Evolutionary conservation across 2,888 invertebrate species (phyloP).

Genomic region (Doris montereyensis): DNA sequence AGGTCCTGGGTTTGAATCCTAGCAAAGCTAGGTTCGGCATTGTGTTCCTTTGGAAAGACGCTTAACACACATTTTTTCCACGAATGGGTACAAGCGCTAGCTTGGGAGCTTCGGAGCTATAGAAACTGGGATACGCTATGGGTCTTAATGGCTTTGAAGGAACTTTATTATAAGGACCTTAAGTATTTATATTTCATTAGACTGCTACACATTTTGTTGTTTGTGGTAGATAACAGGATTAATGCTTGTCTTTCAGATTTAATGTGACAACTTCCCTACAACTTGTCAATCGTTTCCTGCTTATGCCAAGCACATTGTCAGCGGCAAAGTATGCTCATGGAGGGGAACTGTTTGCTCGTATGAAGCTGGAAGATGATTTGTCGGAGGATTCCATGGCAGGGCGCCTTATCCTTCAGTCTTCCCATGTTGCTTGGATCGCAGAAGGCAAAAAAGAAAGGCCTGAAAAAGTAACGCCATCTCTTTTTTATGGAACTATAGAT

Average conservation of each 20-base stretch:
- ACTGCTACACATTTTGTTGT: no score
- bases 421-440: slow-evolving; percentile 80
- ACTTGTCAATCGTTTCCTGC: slow-evolving; percentile 80
- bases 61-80: no score
- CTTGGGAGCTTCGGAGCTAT: no score
- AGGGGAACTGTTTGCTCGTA: slow-evolving; percentile 84
- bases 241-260: slow-evolving; percentile 73
- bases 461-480: slow-evolving; percentile 49
- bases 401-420: slow-evolving; percentile 83
- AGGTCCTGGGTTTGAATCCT: no score
- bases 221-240: not conserved
- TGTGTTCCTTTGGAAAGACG: no score
- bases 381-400: slow-evolving; percentile 89
- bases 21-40: no score
- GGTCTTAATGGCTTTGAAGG: no score
- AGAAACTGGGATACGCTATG: no score
- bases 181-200: no score
- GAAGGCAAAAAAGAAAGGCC: slow-evolving; percentile 43
- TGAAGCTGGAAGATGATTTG: slow-evolving; percentile 82
- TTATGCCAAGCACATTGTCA: slow-evolving; percentile 77
- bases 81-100: no score
- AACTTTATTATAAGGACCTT: no score
- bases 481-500: not conserved
- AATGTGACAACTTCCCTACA: slow-evolving; percentile 80
- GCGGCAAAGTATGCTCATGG: slow-evolving; percentile 84